Evolutionary conservation across 2,888 invertebrate species (phyloP).

Genomic region (Rhagonycha lutea): DNA sequence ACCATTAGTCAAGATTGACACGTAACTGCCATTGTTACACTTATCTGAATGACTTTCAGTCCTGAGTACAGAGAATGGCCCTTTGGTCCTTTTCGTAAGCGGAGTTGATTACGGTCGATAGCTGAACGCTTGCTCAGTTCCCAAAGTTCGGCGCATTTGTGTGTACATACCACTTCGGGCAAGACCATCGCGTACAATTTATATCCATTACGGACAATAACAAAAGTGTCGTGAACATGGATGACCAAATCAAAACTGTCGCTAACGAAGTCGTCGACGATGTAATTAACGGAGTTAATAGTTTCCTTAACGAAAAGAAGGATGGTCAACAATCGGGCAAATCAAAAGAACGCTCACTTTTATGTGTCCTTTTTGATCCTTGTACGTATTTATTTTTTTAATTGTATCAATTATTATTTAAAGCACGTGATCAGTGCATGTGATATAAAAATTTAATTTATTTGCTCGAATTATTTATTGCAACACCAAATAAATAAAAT

Average conservation of each 20-base stretch:
- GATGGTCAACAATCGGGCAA: slow-evolving; percentile 32
- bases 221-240: slow-evolving; percentile 29
- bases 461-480: background rate
- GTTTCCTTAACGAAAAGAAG: slow-evolving; percentile 42
- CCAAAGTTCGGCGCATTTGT: slow-evolving; percentile 19
- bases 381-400: slow-evolving; percentile 51
- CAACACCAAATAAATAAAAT: background rate
- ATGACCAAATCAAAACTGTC: slow-evolving; percentile 38
- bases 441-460: background rate
- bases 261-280: slow-evolving; percentile 52
- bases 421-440: background rate
- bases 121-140: slow-evolving; percentile 25
- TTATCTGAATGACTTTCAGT: background rate
- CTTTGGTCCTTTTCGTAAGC: slow-evolving; percentile 27
- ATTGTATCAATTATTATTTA: background rate
- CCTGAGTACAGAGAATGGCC: slow-evolving; percentile 1
- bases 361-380: slow-evolving; percentile 59
- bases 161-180: slow-evolving; percentile 20
- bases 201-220: background rate
- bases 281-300: slow-evolving; percentile 47
- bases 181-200: slow-evolving; percentile 21
- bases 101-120: slow-evolving; percentile 23
- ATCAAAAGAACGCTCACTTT: slow-evolving; percentile 50
- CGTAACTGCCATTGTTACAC: background rate
- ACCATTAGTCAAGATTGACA: background rate